These are phyloP conservation scores for Lochmaea capreae DNA, from an alignment of 2,888 invertebrate species.

Conservation along the genomic window DNA sequence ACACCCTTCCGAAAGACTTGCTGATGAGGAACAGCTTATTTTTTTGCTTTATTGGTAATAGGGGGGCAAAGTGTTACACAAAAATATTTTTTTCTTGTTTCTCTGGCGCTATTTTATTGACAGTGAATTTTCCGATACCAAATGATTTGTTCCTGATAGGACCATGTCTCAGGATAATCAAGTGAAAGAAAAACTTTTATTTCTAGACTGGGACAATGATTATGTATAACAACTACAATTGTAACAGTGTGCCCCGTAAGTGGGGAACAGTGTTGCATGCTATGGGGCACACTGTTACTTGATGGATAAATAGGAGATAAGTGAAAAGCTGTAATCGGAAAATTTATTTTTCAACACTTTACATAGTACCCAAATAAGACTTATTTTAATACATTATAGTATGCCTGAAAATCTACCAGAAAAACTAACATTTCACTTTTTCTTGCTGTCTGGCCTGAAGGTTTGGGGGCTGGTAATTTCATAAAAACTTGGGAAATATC, in stretches of 20 bases:
- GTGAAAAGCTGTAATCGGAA: slow-evolving; percentile 9
- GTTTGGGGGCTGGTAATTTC: slow-evolving; percentile 15
- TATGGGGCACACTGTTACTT: no score
- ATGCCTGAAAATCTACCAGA: neutral
- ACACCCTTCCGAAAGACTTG: no score
- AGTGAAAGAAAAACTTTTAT: no score
- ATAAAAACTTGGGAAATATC: slow-evolving; percentile 19
- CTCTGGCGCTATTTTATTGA: slow-evolving; percentile 6
- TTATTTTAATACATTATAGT: no score
- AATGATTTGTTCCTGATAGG: slow-evolving; percentile 12
- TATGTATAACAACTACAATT: no score
- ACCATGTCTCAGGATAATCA: slow-evolving; percentile 1
- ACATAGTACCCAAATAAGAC: neutral
- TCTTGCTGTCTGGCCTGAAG: slow-evolving; percentile 16
- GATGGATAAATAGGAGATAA: no score
- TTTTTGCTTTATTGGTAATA: no score
- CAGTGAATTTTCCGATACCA: slow-evolving; percentile 4
- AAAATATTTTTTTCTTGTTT: slow-evolving; percentile 8
- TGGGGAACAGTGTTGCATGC: no score
- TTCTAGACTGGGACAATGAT: no score
- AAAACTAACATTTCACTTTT: slow-evolving; percentile 16
- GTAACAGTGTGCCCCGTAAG: no score
- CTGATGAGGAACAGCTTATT: no score
- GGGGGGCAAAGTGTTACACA: slow-evolving; percentile 17
- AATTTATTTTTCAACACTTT: slow-evolving; percentile 18